Percentiles rank a stretch among this genome's conserved stretches.
Evolutionary conservation across 2,113 vertebrate genomes (phyloP).

Genomic region (Narcine bancroftii): DNA sequence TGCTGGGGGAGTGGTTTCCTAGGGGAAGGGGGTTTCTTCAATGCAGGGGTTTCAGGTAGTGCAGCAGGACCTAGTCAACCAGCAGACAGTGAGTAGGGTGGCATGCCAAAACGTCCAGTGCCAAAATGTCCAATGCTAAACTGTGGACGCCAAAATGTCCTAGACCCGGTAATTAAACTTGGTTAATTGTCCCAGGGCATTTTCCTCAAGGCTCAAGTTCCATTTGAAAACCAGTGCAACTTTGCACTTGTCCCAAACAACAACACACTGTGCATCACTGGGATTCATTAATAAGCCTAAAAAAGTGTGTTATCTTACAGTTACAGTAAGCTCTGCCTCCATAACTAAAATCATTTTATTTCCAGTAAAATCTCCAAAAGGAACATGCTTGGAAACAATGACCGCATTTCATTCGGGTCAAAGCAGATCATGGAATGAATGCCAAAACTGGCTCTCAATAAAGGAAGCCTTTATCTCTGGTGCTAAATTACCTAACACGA

Average conservation of each 20-base stretch:
- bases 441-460: neutral
- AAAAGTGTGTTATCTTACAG: neutral
- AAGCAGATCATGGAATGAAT: neutral
- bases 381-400: neutral
- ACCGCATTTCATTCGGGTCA: neutral
- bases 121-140: too few relatives aligned
- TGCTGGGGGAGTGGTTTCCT: too few relatives aligned
- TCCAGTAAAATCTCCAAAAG: neutral
- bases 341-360: neutral
- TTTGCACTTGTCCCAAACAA: neutral
- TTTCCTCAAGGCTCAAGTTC: neutral
- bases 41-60: too few relatives aligned
- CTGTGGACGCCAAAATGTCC: too few relatives aligned
- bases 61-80: too few relatives aligned
- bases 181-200: neutral
- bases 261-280: neutral
- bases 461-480: neutral
- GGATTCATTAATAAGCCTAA: neutral
- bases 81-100: too few relatives aligned
- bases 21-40: too few relatives aligned
- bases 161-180: too few relatives aligned
- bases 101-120: too few relatives aligned
- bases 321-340: neutral
- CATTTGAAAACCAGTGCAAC: neutral
- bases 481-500: neutral